Evolutionary conservation across 2,113 vertebrate species (phyloP).

Genomic region (Chitala chitala): DNA sequence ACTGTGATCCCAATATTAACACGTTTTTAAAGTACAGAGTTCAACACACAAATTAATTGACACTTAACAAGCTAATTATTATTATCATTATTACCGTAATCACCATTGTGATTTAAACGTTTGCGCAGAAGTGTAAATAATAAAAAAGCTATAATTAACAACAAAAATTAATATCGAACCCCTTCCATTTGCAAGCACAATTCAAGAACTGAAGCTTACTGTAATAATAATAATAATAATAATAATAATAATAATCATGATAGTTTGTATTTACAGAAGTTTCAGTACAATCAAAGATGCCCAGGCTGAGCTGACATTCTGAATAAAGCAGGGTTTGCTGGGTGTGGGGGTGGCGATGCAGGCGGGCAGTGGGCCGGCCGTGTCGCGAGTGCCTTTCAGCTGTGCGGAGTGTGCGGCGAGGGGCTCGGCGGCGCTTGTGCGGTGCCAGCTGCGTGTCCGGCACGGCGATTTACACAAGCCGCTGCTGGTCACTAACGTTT

Average conservation of each 20-base stretch:
- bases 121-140: slow-evolving; percentile 36
- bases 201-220: slow-evolving; percentile 43
- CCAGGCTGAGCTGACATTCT: slow-evolving; percentile 71
- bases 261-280: slow-evolving; percentile 66
- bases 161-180: slow-evolving; percentile 28
- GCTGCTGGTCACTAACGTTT: neutral
- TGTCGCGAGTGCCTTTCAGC: slow-evolving; percentile 23
- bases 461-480: slow-evolving; percentile 29
- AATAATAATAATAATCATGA: slow-evolving; percentile 55
- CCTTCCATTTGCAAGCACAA: slow-evolving; percentile 50
- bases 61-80: slow-evolving; percentile 66
- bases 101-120: slow-evolving; percentile 46
- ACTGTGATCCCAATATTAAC: slow-evolving; percentile 59
- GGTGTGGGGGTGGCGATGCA: slow-evolving; percentile 21
- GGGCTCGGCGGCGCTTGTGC: neutral
- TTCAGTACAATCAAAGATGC: slow-evolving; percentile 73
- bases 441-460: neutral
- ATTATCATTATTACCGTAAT: slow-evolving; percentile 62
- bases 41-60: slow-evolving; percentile 68
- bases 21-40: slow-evolving; percentile 63
- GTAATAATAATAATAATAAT: slow-evolving; percentile 45
- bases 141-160: slow-evolving; percentile 19
- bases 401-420: slow-evolving; percentile 38
- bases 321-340: slow-evolving; percentile 53
- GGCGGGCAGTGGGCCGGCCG: slow-evolving; percentile 28